A percentile compares a stretch with the other conserved stretches of the same genome.
phyloP scores from a whole-genome alignment of 2,888 invertebrate genomes.

The Synergus itoensis region DNA sequence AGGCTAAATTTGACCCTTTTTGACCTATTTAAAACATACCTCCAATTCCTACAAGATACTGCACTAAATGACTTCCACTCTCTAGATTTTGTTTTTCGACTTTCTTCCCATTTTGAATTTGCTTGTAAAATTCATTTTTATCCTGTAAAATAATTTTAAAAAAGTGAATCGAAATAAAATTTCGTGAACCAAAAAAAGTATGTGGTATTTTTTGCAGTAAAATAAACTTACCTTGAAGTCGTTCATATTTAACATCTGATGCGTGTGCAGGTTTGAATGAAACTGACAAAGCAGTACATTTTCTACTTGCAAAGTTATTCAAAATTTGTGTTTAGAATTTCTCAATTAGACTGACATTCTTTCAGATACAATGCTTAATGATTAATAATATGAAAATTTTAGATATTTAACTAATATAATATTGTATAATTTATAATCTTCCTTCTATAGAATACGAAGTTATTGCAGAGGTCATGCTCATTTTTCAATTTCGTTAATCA shows the following conservation, averaged over 20 bases:
- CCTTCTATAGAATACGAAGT: neutral
- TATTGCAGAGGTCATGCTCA: neutral
- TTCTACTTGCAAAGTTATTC: neutral
- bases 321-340: neutral
- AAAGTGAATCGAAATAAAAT: too few relatives aligned
- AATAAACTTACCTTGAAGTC: neutral
- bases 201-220: neutral
- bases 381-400: too few relatives aligned
- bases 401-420: neutral
- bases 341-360: neutral
- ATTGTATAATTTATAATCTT: neutral
- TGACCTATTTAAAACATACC: conserved; percentile 4
- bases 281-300: neutral
- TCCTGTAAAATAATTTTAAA: conserved; percentile 6
- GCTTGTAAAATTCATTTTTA: neutral
- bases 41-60: neutral
- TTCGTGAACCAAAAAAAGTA: neutral
- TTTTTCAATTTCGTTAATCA: neutral
- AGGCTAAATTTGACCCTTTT: too few relatives aligned
- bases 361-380: too few relatives aligned
- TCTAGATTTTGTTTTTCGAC: neutral
- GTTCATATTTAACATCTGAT: neutral
- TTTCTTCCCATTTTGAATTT: neutral
- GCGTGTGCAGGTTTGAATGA: neutral
- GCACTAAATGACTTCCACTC: conserved; percentile 8